These are phyloP conservation scores for Benthosema pterotum DNA, from an alignment of 2,797 vertebrate genomes.

Conservation along the genomic window DNA sequence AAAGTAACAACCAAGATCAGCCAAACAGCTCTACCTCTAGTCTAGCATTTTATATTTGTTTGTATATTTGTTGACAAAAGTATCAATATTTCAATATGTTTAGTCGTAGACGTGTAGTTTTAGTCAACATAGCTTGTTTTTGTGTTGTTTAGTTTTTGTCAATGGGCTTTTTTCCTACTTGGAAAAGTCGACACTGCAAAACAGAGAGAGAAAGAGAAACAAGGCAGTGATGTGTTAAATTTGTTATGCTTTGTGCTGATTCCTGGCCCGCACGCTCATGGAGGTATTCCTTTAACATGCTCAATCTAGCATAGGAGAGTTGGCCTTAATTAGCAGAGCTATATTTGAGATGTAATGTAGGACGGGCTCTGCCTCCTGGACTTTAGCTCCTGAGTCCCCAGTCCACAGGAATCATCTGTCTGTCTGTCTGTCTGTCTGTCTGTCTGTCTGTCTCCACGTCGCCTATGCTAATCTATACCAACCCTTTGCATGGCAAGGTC, in stretches of 20 bases:
- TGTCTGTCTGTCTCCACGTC: conserved; percentile 18
- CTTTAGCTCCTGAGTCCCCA: conserved; percentile 44
- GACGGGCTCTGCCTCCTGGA: conserved; percentile 61
- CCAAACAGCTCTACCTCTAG: too few species aligned
- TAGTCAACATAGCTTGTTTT: too few species aligned
- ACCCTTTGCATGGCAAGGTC: too few species aligned
- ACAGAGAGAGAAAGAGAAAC: conserved; percentile 32
- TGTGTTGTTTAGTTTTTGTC: too few species aligned
- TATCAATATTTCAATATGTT: too few species aligned
- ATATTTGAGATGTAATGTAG: conserved; percentile 73
- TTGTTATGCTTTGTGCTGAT: not conserved
- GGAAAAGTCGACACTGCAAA: too few species aligned
- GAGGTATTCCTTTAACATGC: conserved; percentile 43
- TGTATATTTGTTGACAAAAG: too few species aligned
- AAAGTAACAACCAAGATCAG: too few species aligned
- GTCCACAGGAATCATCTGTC: conserved; percentile 38
- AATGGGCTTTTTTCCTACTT: too few species aligned
- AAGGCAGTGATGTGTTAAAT: conserved; percentile 27
- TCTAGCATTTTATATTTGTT: too few species aligned
- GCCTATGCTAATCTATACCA: too few species aligned
- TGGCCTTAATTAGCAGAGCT: conserved; percentile 74
- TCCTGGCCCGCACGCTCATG: not conserved
- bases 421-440: conserved; percentile 33
- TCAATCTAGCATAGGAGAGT: conserved; percentile 54
- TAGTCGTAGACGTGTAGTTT: too few species aligned